phyloP scores from a whole-genome alignment of 2,113 vertebrate species.

The Cichladusa arquata region DNA sequence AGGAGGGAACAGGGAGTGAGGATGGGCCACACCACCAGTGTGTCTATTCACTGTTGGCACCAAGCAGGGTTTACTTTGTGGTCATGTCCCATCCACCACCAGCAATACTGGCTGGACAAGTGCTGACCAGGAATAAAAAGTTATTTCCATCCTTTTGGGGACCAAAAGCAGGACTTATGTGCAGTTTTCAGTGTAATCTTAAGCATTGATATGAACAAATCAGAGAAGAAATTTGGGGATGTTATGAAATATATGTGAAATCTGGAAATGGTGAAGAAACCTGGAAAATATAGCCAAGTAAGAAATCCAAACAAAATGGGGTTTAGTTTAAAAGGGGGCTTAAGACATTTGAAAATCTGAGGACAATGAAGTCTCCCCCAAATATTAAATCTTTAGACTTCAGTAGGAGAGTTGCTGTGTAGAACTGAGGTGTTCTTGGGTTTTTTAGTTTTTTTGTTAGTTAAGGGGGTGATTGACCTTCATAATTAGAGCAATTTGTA shows the following conservation, averaged over 20 bases:
- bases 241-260: neutral
- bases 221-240: neutral
- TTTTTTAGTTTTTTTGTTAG: neutral
- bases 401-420: neutral
- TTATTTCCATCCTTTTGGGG: neutral
- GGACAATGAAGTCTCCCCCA: neutral
- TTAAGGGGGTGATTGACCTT: neutral
- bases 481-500: neutral
- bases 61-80: neutral
- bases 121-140: neutral
- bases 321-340: neutral
- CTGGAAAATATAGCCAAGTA: neutral
- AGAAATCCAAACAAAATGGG: neutral
- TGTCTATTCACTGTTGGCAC: rapidly evolving
- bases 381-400: neutral
- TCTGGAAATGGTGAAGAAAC: neutral
- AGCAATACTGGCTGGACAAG: neutral
- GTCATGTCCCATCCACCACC: rapidly evolving
- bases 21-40: no score
- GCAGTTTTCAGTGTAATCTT: neutral
- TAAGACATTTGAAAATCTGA: neutral
- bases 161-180: neutral
- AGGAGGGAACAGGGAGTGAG: neutral
- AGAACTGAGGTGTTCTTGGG: neutral
- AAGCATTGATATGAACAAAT: neutral